These are phyloP conservation scores for Cherax destructor DNA, from an alignment of 1,140 invertebrate genomes.

Conservation along the genomic window DNA sequence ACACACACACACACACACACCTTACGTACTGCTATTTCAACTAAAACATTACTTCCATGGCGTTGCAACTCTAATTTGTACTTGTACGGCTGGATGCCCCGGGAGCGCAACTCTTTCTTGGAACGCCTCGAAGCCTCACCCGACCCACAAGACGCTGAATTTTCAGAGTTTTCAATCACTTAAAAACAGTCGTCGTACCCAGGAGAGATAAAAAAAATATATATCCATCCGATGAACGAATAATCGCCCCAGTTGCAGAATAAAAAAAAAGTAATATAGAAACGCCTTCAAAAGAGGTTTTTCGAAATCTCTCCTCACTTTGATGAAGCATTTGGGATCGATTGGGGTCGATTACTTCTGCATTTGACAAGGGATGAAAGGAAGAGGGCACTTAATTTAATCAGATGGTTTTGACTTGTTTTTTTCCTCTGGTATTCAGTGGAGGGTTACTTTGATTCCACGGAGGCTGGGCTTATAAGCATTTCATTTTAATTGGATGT, in stretches of 20 bases:
- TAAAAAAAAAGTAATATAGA: conserved; percentile 10
- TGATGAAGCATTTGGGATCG: conserved; percentile 38
- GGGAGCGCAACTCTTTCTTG: not conserved
- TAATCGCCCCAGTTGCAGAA: not conserved
- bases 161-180: conserved; percentile 38
- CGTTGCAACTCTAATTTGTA: too few species aligned
- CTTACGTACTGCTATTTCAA: too few species aligned
- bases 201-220: not conserved
- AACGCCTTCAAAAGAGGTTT: conserved; percentile 22
- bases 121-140: not conserved
- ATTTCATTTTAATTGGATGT: conserved; percentile 10
- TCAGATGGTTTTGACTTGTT: conserved; percentile 15
- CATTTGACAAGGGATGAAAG: conserved; percentile 32
- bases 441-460: conserved; percentile 1
- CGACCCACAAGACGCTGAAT: not conserved
- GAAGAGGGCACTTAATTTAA: conserved; percentile 11
- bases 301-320: conserved; percentile 29
- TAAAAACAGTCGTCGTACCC: conserved; percentile 23
- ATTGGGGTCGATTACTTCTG: conserved; percentile 47
- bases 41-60: too few species aligned
- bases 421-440: not conserved
- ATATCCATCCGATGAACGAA: conserved; percentile 10
- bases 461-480: not conserved
- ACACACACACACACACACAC: not conserved
- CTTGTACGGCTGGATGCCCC: too few species aligned